Base-by-base conservation (phyloP, 2,797 vertebrate species). In the Natrix natrix region DNA sequence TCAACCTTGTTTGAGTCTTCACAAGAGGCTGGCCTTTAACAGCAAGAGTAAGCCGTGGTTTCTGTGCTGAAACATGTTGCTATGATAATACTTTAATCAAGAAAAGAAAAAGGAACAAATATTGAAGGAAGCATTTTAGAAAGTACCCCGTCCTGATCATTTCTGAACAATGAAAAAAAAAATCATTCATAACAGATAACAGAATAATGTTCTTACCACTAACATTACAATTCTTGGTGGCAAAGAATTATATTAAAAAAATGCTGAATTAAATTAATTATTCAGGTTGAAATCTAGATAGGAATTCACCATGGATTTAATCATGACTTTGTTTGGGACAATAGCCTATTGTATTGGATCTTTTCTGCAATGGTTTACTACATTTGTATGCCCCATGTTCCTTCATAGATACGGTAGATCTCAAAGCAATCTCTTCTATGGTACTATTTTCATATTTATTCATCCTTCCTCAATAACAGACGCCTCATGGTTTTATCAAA, bases 1-100 rank as follows among this genome's bases (percentile, higher is more conserved):
- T 92, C 91, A 95, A 74, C 4, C 0, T 0, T 78, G 94, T 94
- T 96, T 95, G 95, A 95, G 95, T 94, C 91, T 87, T 48, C 16
- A 90, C 88, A 94, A 96, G 96, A 92, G 90, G 93, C 90, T 88
- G 91, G 66, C 55, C 88, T 96, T 96, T 86, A 92, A 93, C 90
- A 94, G 88, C 94, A 91, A 92, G 95, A 93, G 24, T 63, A 94
- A 95, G 94, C 60, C 92, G 86, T 92, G 89, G 52, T 96, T 94
- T 95, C 93, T 90, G 28, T 78, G 20, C 93, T 92, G 90, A 93
- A 61, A 57, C 54, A 93, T 90, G 69, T 54, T 89, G 48, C 32
- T 61, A n/a, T 63, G 92, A 94, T 86, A 95, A 60, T 48, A 11
- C 90, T 28, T 87, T 90, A 90, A 66, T 57, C 52, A 90, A 54